phyloP scores from a whole-genome alignment of 2,797 vertebrate genomes.

The Natrix natrix region DNA sequence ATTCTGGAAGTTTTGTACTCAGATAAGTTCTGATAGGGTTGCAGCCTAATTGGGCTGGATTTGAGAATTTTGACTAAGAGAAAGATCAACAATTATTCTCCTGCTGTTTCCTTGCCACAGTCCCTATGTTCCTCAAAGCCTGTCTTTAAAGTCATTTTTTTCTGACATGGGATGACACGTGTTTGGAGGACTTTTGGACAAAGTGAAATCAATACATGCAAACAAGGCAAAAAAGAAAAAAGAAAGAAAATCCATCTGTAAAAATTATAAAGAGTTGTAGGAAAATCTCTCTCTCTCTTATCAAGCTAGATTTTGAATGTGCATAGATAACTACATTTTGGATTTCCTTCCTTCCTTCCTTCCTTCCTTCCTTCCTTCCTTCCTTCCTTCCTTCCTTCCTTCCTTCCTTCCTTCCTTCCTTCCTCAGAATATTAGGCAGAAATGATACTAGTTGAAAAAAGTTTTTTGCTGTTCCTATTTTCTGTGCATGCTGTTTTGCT shows the following conservation, averaged over 20 bases:
- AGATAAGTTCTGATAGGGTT: background rate
- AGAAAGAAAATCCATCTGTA: background rate
- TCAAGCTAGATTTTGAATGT: too few species aligned
- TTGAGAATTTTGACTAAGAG: background rate
- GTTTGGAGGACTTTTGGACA: background rate
- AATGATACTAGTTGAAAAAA: conserved; percentile 29
- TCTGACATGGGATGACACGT: background rate
- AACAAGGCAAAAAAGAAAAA: background rate
- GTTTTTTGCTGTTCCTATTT: conserved; percentile 38
- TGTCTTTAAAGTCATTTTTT: background rate
- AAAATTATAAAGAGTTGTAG: background rate
- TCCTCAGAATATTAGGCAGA: background rate
- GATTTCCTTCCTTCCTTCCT: too few species aligned
- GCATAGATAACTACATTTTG: too few species aligned
- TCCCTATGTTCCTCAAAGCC: background rate
- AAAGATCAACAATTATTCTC: background rate
- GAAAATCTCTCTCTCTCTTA: too few species aligned
- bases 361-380: too few species aligned
- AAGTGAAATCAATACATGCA: background rate
- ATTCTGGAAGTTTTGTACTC: background rate
- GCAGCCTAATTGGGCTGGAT: background rate
- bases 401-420: background rate
- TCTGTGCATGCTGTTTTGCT: conserved; percentile 42
- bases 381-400: background rate
- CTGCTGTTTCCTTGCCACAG: background rate